These are phyloP conservation scores for Balaeniceps rex DNA, from an alignment of 2,113 vertebrate species.

Conservation along the genomic window DNA sequence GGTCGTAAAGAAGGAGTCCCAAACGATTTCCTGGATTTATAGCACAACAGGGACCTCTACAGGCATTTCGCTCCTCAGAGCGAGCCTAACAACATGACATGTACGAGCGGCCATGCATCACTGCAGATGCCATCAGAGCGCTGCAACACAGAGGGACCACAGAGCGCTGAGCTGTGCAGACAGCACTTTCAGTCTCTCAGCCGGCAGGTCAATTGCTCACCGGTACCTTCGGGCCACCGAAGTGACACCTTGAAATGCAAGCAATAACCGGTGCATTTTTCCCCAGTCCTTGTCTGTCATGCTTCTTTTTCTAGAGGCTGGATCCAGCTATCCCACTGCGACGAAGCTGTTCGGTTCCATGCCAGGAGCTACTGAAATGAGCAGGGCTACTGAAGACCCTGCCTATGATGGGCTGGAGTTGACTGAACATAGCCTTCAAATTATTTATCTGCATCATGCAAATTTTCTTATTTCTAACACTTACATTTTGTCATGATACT, in stretches of 20 bases:
- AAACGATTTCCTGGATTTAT: not conserved
- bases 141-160: too few relatives aligned
- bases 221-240: not conserved
- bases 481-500: not conserved
- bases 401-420: not conserved
- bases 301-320: not conserved
- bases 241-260: not conserved
- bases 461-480: not conserved
- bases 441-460: not conserved
- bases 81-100: not conserved
- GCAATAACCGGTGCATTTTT: not conserved
- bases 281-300: not conserved
- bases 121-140: not conserved
- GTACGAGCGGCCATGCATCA: not conserved
- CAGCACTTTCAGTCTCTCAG: too few relatives aligned
- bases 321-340: not conserved
- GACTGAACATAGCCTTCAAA: not conserved
- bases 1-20: not conserved
- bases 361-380: not conserved
- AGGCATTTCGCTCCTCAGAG: not conserved
- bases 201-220: too few relatives aligned
- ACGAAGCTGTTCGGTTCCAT: not conserved
- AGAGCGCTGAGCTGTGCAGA: not conserved
- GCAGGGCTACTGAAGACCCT: not conserved
- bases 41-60: conserved; percentile 39